These are phyloP conservation scores for Coluber constrictor DNA, from an alignment of 2,797 vertebrate species.

Conservation along the genomic window DNA sequence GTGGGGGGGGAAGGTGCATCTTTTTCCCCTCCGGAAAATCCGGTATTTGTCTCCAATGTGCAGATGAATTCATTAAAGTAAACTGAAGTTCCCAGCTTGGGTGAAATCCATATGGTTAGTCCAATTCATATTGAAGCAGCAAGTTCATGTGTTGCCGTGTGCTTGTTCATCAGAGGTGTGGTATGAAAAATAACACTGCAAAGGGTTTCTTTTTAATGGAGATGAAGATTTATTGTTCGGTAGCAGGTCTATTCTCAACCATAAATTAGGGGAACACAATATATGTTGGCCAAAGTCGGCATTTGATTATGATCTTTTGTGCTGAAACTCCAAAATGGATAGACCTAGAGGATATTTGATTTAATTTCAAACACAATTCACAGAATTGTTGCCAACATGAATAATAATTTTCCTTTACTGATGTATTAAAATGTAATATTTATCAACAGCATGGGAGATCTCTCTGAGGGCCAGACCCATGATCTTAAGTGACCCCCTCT, in stretches of 20 bases:
- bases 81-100: neutral
- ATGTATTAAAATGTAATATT: neutral
- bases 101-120: neutral
- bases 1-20: too few species aligned
- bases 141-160: neutral
- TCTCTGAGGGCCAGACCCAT: neutral
- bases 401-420: neutral
- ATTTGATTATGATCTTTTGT: neutral
- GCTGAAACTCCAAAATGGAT: neutral
- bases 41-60: neutral
- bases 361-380: neutral
- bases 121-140: neutral
- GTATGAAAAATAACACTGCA: neutral
- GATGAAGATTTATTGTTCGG: neutral
- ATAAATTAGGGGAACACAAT: neutral
- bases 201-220: neutral
- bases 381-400: neutral
- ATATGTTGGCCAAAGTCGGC: neutral
- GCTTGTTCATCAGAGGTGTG: neutral
- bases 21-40: too few species aligned
- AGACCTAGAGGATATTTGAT: neutral
- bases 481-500: neutral
- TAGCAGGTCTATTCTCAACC: neutral
- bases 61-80: neutral
- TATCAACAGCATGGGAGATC: neutral